These are phyloP conservation scores for Cryptotis parvus DNA, from an alignment of 2,113 vertebrate genomes.

Conservation along the genomic window DNA sequence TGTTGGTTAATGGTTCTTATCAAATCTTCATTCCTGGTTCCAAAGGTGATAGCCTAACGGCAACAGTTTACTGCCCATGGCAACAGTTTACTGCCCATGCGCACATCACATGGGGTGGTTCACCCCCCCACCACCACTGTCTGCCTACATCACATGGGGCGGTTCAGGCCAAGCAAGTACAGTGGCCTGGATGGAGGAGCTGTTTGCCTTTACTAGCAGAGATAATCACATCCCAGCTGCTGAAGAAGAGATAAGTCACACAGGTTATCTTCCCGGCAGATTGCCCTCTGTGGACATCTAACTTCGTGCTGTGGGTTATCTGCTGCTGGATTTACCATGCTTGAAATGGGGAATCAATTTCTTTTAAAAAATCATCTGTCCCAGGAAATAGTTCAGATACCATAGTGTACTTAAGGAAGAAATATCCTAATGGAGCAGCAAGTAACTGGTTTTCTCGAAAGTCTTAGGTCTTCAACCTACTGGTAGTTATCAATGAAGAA, in stretches of 20 bases:
- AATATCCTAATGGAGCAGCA: background rate
- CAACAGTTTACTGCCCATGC: too few species aligned
- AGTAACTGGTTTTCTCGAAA: background rate
- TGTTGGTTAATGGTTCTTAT: too few species aligned
- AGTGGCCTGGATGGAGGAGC: rapidly evolving
- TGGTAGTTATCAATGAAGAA: background rate
- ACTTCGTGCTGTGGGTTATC: slow-evolving; percentile 13
- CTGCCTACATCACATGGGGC: too few species aligned
- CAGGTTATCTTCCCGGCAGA: background rate
- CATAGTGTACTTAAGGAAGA: background rate
- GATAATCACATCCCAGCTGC: background rate
- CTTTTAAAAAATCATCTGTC: slow-evolving; percentile 44
- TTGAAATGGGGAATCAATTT: slow-evolving; percentile 47
- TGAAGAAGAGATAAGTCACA: background rate
- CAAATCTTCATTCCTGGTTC: too few species aligned
- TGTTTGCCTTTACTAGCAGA: background rate
- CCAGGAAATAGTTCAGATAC: slow-evolving; percentile 37
- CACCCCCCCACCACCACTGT: too few species aligned
- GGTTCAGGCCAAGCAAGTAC: background rate
- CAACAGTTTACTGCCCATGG: too few species aligned
- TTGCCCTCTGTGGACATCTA: slow-evolving; percentile 5
- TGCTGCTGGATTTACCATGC: slow-evolving; percentile 34
- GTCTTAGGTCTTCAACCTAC: background rate
- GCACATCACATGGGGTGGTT: too few species aligned
- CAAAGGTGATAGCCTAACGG: too few species aligned